Conservation (phyloP, 2,888 invertebrate species). For the Drosophila subsilvestris region DNA sequence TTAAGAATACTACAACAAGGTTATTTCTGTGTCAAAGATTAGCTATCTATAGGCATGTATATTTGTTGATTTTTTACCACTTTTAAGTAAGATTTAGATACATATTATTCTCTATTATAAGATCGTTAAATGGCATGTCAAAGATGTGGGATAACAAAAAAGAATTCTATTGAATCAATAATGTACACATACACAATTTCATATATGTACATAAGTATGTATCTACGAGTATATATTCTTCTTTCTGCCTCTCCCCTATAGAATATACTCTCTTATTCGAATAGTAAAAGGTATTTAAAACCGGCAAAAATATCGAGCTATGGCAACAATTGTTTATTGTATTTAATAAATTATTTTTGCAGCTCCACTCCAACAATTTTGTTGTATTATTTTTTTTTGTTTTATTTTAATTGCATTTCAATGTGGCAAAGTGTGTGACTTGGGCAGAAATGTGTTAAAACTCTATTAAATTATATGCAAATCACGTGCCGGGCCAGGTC, state of each 20-base stretch:
- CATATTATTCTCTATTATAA: too few relatives aligned
- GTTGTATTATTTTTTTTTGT: background rate
- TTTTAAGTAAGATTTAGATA: too few relatives aligned
- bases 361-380: slow-evolving; percentile 10
- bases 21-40: too few relatives aligned
- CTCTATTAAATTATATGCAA: slow-evolving; percentile 64
- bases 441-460: slow-evolving; percentile 36
- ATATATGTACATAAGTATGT: too few relatives aligned
- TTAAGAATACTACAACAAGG: background rate
- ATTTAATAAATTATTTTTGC: slow-evolving; percentile 45
- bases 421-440: slow-evolving; percentile 53
- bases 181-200: too few relatives aligned
- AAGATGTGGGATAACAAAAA: too few relatives aligned
- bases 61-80: too few relatives aligned
- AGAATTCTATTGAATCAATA: too few relatives aligned
- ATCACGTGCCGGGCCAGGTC: slow-evolving; percentile 36
- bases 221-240: too few relatives aligned
- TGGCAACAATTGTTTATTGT: slow-evolving; percentile 48
- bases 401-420: slow-evolving; percentile 43
- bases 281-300: background rate
- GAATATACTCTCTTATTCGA: background rate
- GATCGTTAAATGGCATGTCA: too few relatives aligned
- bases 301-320: slow-evolving; percentile 25
- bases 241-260: background rate
- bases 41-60: too few relatives aligned